phyloP scores from a whole-genome alignment of 2,888 invertebrate species.

The Drosophila fulvimacula region DNA sequence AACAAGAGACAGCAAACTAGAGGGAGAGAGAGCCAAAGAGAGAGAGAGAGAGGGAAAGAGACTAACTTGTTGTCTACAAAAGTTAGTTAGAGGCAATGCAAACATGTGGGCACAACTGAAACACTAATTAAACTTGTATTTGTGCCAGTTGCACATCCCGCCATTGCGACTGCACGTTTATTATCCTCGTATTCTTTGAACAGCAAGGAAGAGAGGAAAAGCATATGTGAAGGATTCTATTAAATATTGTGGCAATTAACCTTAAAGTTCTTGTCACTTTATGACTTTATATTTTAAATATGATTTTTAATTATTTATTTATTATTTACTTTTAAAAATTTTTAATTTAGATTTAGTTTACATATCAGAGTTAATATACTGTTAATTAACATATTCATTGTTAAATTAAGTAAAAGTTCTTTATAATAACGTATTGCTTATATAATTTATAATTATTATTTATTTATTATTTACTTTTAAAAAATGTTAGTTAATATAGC shows the following conservation, averaged over 20 bases:
- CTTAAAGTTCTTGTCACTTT: not conserved
- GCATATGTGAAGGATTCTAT: not conserved
- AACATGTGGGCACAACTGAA: slow-evolving; percentile 47
- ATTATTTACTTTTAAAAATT: too few relatives aligned
- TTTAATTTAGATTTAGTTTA: too few relatives aligned
- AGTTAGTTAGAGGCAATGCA: slow-evolving; percentile 58
- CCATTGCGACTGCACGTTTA: slow-evolving; percentile 32
- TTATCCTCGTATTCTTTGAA: slow-evolving; percentile 14
- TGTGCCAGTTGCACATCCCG: slow-evolving; percentile 55
- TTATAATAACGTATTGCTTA: too few relatives aligned
- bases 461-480: too few relatives aligned
- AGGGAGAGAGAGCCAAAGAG: not conserved
- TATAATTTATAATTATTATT: too few relatives aligned
- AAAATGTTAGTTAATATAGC: too few relatives aligned
- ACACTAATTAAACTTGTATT: slow-evolving; percentile 70
- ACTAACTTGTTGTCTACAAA: slow-evolving; percentile 31
- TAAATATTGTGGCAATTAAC: not conserved
- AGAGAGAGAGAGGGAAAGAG: not conserved
- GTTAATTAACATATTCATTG: too few relatives aligned
- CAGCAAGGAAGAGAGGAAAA: not conserved
- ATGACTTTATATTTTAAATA: not conserved
- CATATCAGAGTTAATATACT: too few relatives aligned
- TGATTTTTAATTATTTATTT: not conserved
- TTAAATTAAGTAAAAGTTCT: too few relatives aligned
- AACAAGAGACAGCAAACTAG: not conserved